Evolutionary conservation across 2,888 invertebrate genomes (phyloP).

Genomic region (Agapetus fuscipes): DNA sequence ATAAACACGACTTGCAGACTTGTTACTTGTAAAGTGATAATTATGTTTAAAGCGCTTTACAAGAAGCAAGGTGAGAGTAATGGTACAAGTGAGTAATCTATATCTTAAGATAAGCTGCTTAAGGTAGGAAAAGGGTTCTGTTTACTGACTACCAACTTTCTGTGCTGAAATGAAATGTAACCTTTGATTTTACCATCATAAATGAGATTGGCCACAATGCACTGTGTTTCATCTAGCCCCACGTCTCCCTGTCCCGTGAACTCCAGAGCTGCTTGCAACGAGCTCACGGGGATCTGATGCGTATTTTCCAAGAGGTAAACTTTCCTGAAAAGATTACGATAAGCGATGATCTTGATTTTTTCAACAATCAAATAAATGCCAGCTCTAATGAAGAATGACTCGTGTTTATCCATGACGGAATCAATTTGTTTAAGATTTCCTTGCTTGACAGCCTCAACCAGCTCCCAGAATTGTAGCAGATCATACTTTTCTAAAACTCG

Average conservation of each 20-base stretch:
- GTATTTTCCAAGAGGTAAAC: slow-evolving; percentile 66
- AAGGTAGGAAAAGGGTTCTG: slow-evolving; percentile 89
- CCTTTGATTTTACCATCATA: slow-evolving; percentile 96
- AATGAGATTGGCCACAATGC: slow-evolving; percentile 93
- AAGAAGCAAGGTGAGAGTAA: too few species aligned
- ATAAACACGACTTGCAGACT: too few species aligned
- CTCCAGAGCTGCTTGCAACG: slow-evolving; percentile 73
- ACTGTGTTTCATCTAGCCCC: slow-evolving; percentile 90
- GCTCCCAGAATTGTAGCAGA: slow-evolving; percentile 80
- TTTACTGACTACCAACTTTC: slow-evolving; percentile 95
- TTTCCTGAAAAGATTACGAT: slow-evolving; percentile 92
- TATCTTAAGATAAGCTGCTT: slow-evolving; percentile 46
- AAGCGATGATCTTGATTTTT: slow-evolving; percentile 89
- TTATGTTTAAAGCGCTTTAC: too few species aligned
- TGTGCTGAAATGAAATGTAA: slow-evolving; percentile 94
- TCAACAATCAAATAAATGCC: slow-evolving; percentile 98
- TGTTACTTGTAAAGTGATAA: too few species aligned
- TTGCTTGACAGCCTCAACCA: slow-evolving; percentile 79
- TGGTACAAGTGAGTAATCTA: too few species aligned
- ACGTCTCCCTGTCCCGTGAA: slow-evolving; percentile 77
- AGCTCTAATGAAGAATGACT: slow-evolving; percentile 87
- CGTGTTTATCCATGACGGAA: slow-evolving; percentile 73
- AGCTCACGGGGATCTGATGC: slow-evolving; percentile 82
- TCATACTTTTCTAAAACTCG: slow-evolving; percentile 80
- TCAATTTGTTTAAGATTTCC: slow-evolving; percentile 82